A percentile compares a stretch with the other conserved stretches of the same genome.
phyloP scores from a whole-genome alignment of 1,140 invertebrate genomes.

The Conus ventricosus region DNA sequence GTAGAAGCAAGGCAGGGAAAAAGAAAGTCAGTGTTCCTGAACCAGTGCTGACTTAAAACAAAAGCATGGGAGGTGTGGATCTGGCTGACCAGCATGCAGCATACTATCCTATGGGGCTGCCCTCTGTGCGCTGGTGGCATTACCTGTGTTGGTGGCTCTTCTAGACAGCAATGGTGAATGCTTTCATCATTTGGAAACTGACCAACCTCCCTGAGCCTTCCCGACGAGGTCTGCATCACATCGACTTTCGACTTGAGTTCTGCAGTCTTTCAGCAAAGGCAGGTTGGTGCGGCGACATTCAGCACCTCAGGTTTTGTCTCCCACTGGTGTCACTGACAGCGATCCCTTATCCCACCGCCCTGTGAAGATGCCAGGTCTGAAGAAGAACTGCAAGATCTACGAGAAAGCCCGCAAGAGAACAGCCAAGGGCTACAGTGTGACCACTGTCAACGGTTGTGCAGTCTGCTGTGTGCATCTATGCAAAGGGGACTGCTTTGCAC shows the following conservation, averaged over 20 bases:
- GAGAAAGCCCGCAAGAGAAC: not conserved
- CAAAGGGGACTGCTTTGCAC: not conserved
- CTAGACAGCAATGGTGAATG: slow-evolving; percentile 30
- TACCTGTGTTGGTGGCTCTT: slow-evolving; percentile 33
- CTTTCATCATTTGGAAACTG: slow-evolving; percentile 12
- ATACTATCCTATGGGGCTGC: slow-evolving; percentile 30
- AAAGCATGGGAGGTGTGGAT: slow-evolving; percentile 33
- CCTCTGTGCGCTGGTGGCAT: slow-evolving; percentile 28
- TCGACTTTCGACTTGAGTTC: not conserved
- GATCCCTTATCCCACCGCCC: not conserved
- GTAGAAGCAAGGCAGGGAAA: not conserved
- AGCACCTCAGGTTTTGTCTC: not conserved
- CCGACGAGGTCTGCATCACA: not conserved
- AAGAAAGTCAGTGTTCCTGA: not conserved
- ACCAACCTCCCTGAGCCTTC: not conserved
- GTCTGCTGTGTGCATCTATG: slow-evolving; percentile 25
- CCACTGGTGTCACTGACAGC: not conserved
- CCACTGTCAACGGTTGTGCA: slow-evolving; percentile 8
- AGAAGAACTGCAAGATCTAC: slow-evolving; percentile 1
- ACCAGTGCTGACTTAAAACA: slow-evolving; percentile 24
- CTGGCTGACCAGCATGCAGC: slow-evolving; percentile 10
- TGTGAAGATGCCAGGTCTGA: not conserved
- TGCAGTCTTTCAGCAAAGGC: not conserved
- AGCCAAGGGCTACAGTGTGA: not conserved
- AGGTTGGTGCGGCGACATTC: not conserved